Percentiles rank a stretch among this genome's conserved stretches.
phyloP scores from a whole-genome alignment of 2,797 vertebrate species.

The Poecilia wingei region DNA sequence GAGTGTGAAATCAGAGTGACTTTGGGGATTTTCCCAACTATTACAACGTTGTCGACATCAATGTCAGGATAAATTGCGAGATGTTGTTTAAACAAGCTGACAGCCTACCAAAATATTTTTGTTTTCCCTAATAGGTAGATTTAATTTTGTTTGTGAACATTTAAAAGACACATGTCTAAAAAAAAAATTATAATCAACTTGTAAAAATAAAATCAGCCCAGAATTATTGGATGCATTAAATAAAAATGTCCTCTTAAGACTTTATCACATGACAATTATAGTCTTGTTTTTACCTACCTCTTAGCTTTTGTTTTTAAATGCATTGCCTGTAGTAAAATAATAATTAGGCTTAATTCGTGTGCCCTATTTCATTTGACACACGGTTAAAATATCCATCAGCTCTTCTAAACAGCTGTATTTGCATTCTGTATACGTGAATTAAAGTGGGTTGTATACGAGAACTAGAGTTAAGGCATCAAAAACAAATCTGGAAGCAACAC shows the following conservation, averaged over 20 bases:
- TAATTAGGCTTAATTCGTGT: background rate
- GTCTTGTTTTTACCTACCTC: background rate
- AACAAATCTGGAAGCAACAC: background rate
- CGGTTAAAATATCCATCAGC: background rate
- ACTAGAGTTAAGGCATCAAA: background rate
- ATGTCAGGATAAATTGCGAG: no score
- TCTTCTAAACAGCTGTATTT: background rate
- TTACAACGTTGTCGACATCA: no score
- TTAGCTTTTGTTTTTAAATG: background rate
- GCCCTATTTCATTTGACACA: background rate
- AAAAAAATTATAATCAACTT: no score
- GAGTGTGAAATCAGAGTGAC: no score
- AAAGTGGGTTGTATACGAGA: background rate
- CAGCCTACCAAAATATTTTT: no score
- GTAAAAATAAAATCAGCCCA: background rate
- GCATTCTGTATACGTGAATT: background rate
- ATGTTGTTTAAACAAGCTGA: no score
- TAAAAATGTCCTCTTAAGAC: background rate
- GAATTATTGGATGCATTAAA: background rate
- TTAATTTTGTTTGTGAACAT: no score
- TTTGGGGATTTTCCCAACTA: no score
- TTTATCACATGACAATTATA: background rate
- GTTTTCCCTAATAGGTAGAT: no score
- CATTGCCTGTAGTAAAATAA: background rate
- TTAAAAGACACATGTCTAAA: no score